These are phyloP conservation scores for Chamaetylas fuelleborni DNA, from an alignment of 2,113 vertebrate genomes.

Conservation along the genomic window DNA sequence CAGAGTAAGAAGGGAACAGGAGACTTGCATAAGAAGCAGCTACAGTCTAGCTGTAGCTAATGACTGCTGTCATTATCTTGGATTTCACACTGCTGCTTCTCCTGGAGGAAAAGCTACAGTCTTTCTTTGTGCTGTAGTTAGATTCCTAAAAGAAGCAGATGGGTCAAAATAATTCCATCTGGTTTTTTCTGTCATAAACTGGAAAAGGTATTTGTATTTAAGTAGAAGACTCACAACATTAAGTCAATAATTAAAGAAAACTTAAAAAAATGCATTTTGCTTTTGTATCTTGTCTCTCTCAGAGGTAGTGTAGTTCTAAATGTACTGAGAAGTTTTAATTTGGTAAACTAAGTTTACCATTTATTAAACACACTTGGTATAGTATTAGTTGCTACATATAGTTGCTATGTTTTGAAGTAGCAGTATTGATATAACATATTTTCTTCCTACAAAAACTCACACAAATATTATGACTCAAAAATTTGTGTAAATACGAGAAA, in stretches of 20 bases:
- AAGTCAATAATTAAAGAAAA: background rate
- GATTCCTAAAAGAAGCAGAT: background rate
- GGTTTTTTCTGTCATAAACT: background rate
- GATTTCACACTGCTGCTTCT: background rate
- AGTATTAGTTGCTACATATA: background rate
- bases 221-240: background rate
- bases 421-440: background rate
- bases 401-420: background rate
- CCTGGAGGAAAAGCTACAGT: background rate
- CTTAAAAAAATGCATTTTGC: background rate
- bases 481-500: background rate
- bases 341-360: rapidly evolving
- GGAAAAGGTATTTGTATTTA: background rate
- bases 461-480: background rate
- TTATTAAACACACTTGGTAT: background rate
- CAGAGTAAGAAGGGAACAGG: background rate
- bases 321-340: background rate
- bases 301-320: background rate
- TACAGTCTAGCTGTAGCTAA: background rate
- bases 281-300: background rate
- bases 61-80: background rate
- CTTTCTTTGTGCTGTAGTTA: background rate
- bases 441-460: background rate
- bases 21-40: background rate
- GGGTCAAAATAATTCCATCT: background rate